These are phyloP conservation scores for Bos javanicus DNA, from an alignment of 2,113 vertebrate genomes.

Conservation along the genomic window DNA sequence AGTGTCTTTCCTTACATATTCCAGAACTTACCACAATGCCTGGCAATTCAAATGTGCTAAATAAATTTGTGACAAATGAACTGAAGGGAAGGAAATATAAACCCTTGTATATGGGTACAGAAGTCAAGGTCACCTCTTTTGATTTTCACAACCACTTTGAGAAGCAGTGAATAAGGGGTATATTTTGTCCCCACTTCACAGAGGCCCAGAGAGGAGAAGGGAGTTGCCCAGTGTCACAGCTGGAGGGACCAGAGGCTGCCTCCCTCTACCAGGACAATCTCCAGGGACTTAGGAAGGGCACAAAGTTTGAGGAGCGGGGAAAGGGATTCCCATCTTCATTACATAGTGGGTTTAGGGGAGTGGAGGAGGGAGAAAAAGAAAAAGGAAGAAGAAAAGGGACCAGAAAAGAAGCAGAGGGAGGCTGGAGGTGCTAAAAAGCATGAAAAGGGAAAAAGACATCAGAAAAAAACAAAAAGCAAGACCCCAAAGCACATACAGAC, in stretches of 20 bases:
- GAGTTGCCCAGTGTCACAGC: not conserved
- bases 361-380: not conserved
- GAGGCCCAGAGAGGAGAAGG: not conserved
- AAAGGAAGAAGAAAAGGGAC: not conserved
- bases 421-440: not conserved
- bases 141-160: not conserved
- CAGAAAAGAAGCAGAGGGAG: not conserved
- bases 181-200: not conserved
- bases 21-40: not conserved
- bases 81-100: not conserved
- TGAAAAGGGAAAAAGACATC: not conserved
- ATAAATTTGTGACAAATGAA: not conserved
- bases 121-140: not conserved
- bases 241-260: not conserved
- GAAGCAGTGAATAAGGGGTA: not conserved
- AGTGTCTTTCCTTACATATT: not conserved
- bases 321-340: not conserved
- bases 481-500: fast-evolving
- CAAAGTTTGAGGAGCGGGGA: not conserved
- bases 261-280: not conserved
- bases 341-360: not conserved
- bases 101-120: not conserved
- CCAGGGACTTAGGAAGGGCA: not conserved
- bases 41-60: not conserved
- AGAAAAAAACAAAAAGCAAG: not conserved